Evolutionary conservation across 2,797 vertebrate species (phyloP).

Genomic region (Karalla daura): DNA sequence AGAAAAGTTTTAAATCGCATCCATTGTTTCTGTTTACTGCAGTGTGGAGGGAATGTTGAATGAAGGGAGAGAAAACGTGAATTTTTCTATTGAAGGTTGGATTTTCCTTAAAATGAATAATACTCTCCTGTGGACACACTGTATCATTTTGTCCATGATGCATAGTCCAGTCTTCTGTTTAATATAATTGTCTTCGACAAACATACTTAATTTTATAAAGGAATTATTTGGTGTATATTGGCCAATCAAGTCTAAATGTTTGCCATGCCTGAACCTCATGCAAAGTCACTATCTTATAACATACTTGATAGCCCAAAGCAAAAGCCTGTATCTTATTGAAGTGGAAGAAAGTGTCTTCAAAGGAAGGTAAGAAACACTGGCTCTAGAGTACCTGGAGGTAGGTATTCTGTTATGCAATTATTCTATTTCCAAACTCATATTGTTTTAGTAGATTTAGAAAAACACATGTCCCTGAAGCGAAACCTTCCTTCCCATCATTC

Average conservation of each 20-base stretch:
- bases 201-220: conserved; percentile 13
- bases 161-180: conserved; percentile 48
- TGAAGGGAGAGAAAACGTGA: conserved; percentile 1
- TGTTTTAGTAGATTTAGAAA: conserved; percentile 32
- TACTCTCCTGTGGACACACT: conserved; percentile 27
- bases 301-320: conserved; percentile 2
- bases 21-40: background rate
- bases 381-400: background rate
- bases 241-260: conserved; percentile 17
- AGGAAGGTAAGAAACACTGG: conserved; percentile 6
- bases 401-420: conserved; percentile 35
- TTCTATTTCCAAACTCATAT: conserved; percentile 24
- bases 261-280: conserved; percentile 6
- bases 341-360: conserved; percentile 26
- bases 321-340: conserved; percentile 36
- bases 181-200: conserved; percentile 37
- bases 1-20: background rate
- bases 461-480: conserved; percentile 38
- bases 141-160: conserved; percentile 60
- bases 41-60: conserved; percentile 6
- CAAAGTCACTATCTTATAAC: conserved; percentile 23
- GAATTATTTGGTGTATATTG: no score
- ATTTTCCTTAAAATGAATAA: conserved; percentile 34
- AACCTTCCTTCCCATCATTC: conserved; percentile 25
- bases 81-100: conserved; percentile 26